Conservation (phyloP, 2,888 invertebrate species). For the Pocota personata region DNA sequence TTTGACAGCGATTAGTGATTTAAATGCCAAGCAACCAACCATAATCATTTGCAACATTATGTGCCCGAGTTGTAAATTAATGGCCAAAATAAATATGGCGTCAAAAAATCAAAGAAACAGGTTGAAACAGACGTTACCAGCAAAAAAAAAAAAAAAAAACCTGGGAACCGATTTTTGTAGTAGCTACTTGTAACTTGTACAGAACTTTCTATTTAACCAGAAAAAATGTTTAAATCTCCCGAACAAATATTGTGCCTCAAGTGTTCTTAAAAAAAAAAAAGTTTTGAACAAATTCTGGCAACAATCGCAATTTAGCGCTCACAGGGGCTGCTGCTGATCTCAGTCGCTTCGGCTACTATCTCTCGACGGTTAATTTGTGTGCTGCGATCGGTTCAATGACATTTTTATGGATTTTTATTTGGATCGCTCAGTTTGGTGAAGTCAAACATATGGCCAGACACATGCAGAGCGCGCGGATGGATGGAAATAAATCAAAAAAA, state of each 20-base stretch:
- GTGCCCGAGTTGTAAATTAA: conserved; percentile 25
- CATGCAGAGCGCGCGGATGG: not conserved
- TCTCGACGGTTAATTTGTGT: conserved; percentile 39
- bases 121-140: not conserved
- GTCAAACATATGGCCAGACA: conserved; percentile 24
- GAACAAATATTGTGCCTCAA: not conserved
- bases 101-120: too few species aligned
- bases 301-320: conserved; percentile 6
- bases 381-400: conserved; percentile 58
- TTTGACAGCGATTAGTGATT: conserved; percentile 9
- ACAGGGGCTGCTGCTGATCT: not conserved
- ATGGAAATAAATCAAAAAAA: conserved; percentile 27
- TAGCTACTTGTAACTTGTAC: not conserved
- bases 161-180: not conserved
- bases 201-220: conserved; percentile 41
- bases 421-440: not conserved
- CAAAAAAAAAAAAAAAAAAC: too few species aligned
- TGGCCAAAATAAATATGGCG: not conserved
- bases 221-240: not conserved
- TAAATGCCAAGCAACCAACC: conserved; percentile 2
- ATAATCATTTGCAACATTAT: conserved; percentile 7
- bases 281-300: conserved; percentile 2
- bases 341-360: conserved; percentile 7
- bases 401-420: conserved; percentile 41
- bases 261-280: conserved; percentile 1